Evolutionary conservation across 1,140 invertebrate genomes (phyloP), one percentile per base, ranked within the genome.

Genomic region (Chrysopa pallens): DNA sequence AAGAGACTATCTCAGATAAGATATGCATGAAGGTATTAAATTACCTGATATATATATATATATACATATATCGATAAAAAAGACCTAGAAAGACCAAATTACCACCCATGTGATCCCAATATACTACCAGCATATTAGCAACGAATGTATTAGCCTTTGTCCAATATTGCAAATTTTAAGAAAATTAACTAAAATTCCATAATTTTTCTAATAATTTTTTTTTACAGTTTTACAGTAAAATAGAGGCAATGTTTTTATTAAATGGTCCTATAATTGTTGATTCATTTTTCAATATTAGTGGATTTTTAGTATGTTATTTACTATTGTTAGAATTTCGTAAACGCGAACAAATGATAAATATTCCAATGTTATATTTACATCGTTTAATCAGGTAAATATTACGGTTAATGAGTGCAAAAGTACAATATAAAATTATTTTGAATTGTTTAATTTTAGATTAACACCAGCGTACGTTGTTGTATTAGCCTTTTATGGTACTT

Each of bases 401-500:
- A 23, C 5, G 17, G 17, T 23, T 23, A 3, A 23, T 23, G 17
- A 23, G 5, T 23, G 2, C 2, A 23, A 23, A 23, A 23, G 5
- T 23, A 23, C 17, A 23, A 23, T 3, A 23, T 23, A 2, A 5
- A 23, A 23, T 23, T 2, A 23, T 23, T 23, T 23, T 23, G 2
- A 3, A 23, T 5, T 23, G 5, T 23, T 23, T 23, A 23, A 23
- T 23, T 23, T 23, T 23, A 23, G 17, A 23, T 66, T 84, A 42
- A 80, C 79, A 14, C 78, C 79, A 28, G 72, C 74, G 3, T 82
- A 82, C 50, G 54, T 72, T 43, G 65, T 78, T 1, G 65, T 82
- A 2, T 66, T 84, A 47, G 66, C 70, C 15, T 71, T 82, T 46
- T 79, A 81, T 56, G 72, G 74, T 51, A 81, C 76, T 8, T 73